Percentiles rank a stretch among this genome's conserved stretches.
phyloP scores from a whole-genome alignment of 2,888 invertebrate genomes.

The Mesorhabditis spiculigera region DNA sequence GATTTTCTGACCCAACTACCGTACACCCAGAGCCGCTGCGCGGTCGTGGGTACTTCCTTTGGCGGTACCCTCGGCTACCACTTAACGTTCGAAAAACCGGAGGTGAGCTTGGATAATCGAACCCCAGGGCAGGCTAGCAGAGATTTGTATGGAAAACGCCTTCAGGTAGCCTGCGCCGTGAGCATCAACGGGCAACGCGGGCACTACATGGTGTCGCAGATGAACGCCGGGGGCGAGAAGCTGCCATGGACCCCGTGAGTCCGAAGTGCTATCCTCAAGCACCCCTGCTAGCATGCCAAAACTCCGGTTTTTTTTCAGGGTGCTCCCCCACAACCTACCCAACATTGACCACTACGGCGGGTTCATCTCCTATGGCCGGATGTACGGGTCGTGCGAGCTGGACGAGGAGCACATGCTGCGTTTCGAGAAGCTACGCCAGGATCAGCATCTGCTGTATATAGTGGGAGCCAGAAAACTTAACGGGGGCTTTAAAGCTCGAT shows the following conservation, averaged over 20 bases:
- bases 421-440: neutral
- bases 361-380: neutral
- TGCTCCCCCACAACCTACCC: neutral
- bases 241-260: neutral
- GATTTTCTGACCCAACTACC: neutral
- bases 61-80: constrained; percentile 3
- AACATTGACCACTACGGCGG: neutral
- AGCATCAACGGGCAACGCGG: constrained; percentile 2
- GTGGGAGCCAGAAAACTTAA: neutral
- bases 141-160: too few species aligned
- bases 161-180: neutral
- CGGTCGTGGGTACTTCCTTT: neutral
- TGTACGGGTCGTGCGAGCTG: constrained; percentile 1
- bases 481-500: neutral
- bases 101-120: neutral
- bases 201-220: neutral
- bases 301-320: neutral
- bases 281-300: neutral
- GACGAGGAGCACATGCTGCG: neutral
- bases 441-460: neutral
- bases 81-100: neutral
- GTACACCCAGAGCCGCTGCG: neutral
- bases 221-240: neutral
- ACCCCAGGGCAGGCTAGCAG: neutral
- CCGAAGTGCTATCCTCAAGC: too few species aligned